These are phyloP conservation scores for Hypomesus transpacificus DNA, from an alignment of 2,113 vertebrate species.

Conservation along the genomic window DNA sequence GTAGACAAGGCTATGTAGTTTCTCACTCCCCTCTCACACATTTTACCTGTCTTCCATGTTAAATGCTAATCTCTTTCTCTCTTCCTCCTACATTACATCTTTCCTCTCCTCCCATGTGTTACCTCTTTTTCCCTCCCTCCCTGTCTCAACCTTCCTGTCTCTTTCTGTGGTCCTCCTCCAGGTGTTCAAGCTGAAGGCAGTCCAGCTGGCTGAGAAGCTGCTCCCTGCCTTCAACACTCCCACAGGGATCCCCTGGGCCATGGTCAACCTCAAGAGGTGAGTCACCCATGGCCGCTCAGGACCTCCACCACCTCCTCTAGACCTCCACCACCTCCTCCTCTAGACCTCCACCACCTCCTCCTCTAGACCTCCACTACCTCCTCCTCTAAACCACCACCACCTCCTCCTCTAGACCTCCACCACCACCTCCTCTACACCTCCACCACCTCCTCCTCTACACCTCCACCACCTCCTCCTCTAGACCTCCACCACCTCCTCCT, in stretches of 20 bases:
- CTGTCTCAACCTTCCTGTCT: conserved; percentile 13
- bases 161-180: conserved; percentile 47
- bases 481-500: neutral
- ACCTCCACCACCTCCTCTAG: neutral
- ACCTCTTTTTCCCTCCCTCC: neutral
- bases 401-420: too few species aligned
- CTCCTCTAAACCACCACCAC: neutral
- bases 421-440: too few species aligned
- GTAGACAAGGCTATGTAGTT: too few species aligned
- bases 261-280: conserved; percentile 99
- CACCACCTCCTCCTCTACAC: too few species aligned
- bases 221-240: conserved; percentile 98
- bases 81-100: neutral
- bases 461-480: too few species aligned
- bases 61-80: neutral
- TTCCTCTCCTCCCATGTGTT: neutral
- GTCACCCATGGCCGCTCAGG: conserved; percentile 10
- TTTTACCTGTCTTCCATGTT: neutral
- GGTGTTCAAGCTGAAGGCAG: conserved; percentile 97
- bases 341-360: neutral
- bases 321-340: neutral
- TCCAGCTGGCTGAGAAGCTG: conserved; percentile 94
- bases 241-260: conserved; percentile 98
- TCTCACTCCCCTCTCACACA: neutral
- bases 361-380: neutral